Percentiles rank a stretch among this genome's conserved stretches.
phyloP scores from a whole-genome alignment of 2,888 invertebrate species.

The Pheosia gnoma region DNA sequence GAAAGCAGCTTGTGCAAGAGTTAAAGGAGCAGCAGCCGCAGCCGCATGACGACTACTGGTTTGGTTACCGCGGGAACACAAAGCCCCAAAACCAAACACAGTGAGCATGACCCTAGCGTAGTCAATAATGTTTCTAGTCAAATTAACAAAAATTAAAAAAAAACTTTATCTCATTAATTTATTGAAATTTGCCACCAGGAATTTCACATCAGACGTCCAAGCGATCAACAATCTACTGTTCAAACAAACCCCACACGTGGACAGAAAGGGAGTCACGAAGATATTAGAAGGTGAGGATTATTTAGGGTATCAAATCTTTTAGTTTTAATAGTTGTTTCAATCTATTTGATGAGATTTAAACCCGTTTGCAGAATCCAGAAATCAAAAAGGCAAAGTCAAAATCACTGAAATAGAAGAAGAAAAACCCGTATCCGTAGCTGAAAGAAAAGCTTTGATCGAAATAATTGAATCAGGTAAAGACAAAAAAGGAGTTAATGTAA shows the following conservation, averaged over 20 bases:
- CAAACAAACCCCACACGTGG: constrained; percentile 51
- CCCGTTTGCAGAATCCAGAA: constrained; percentile 38
- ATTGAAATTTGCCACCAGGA: constrained; percentile 35
- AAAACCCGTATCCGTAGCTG: constrained; percentile 33
- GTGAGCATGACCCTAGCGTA: not conserved
- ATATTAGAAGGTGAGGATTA: constrained; percentile 48
- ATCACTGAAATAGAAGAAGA: constrained; percentile 48
- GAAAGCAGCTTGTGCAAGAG: constrained; percentile 69
- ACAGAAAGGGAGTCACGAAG: constrained; percentile 41
- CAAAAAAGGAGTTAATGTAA: constrained; percentile 33
- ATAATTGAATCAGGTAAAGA: constrained; percentile 54
- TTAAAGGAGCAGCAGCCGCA: constrained; percentile 50
- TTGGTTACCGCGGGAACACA: constrained; percentile 56
- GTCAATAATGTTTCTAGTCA: too few species aligned
- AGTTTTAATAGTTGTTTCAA: too few species aligned
- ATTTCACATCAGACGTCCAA: constrained; percentile 49
- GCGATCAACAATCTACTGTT: constrained; percentile 63
- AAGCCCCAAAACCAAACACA: constrained; percentile 18
- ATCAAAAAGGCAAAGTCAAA: constrained; percentile 31
- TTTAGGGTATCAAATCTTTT: not conserved
- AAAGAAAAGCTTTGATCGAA: constrained; percentile 65
- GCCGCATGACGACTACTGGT: constrained; percentile 60
- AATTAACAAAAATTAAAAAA: too few species aligned
- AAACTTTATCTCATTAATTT: too few species aligned
- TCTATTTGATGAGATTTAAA: not conserved